Evolutionary conservation across 2,888 invertebrate species (phyloP), one percentile per base, ranked within the genome.

Genomic region (Drosophila picticornis): DNA sequence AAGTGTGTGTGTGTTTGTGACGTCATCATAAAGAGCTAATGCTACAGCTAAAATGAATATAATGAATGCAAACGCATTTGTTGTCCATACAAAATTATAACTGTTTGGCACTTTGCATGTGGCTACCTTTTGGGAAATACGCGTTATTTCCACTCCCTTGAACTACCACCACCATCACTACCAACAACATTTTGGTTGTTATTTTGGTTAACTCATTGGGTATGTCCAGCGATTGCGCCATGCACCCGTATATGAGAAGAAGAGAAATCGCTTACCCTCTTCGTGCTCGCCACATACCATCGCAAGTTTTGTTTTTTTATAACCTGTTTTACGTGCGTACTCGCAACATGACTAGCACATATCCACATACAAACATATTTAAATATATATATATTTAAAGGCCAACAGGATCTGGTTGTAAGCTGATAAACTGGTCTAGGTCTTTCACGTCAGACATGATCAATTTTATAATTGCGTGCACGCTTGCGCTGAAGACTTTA

Each of bases 191-290:
- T 43, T 51, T 50, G 50, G 43, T 43, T 50, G 48, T 32, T 46
- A 43, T 65, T 50, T 46, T 51, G 34, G 29, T 58, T 69, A 32
- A 63, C 75, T 59, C 68, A 68, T 68, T 75, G 75, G 72, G 69
- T 65, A 67, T 80, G 80, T 69, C 72, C 81, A 74, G 60, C 62
- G 75, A 90, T 85, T 85, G 90, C 90, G 88, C 75, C 90, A 90
- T 90, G 90, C 80, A 76, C 48, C 81, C 75, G 71, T 75, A 84
- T 73, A 75, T 72, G 86, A 74, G 71, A 60, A 79, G 90, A 86
- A 86, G 90, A 86, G 90, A 86, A 86, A 86, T 86, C 90, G 81
- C 36, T 57, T 62, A 66, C 64, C 66, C 60, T 50, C 46, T 67
- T 38, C 27, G 22, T 56, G 75, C 67, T 78, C 62, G 13, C 31